Evolutionary conservation across 2,113 vertebrate genomes (phyloP), one percentile per base, ranked within the genome.

Genomic region (Phyllostomus discolor): DNA sequence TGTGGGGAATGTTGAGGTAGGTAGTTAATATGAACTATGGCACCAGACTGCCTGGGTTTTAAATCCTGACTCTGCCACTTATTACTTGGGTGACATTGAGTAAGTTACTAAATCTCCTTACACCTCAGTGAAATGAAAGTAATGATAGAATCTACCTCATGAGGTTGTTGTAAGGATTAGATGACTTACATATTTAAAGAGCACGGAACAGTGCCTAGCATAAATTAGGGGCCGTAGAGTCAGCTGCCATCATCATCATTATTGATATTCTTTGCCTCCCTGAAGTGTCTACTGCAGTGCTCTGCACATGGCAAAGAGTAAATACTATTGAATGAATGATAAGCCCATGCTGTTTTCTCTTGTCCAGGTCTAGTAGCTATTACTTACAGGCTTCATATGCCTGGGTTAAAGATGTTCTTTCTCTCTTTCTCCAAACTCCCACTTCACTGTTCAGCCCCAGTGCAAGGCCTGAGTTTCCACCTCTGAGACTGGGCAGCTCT

Each of bases 331-430:
- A 94, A 90, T 48, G n/a, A 41, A 52, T 72, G 73, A 33, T 5
- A 26, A 92, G 7, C 86, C 91, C 82, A 52, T 86, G 75, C 50
- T 80, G 15, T 90, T 96, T n/a, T 94, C 66, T 90, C 41, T 75
- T 19, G 87, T 90, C 80, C 46, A 73, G 70, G 80, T 96, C 73
- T 50, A 91, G 81, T 72, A 90, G 38, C 93, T 94, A 48, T 70
- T 73, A 66, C 85, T 88, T 19, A 0, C 46, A 62, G 73, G 79
- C 73, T 81, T 83, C 59, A 35, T 31, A 92, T 43, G 50, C 70
- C 38, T 46, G 57, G 41, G 54, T 90, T 78, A 81, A 95, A 88
- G 76, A 46, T n/a, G 10, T 43, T 95, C n/a, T 90, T 75, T 80
- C 41, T 90, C 28, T 84, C 33, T 82, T 79, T 84, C 41, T 91